These are phyloP conservation scores for Virgularia gustaviana DNA, from an alignment of 92 coral and sea anemone genomes.

Conservation along the genomic window DNA sequence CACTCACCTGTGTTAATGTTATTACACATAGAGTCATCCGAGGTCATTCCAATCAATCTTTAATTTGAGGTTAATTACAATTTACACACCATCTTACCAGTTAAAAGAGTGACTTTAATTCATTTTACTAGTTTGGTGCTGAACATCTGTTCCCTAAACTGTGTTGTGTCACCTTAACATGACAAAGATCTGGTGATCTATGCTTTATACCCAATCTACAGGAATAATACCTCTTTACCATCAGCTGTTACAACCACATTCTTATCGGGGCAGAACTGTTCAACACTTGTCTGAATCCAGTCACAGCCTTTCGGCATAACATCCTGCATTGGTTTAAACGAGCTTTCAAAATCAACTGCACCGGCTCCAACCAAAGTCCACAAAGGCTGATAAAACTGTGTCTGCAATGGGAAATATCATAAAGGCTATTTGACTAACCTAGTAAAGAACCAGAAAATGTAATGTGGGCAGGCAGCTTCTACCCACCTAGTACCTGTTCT, in stretches of 20 bases:
- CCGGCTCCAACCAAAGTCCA: constrained; percentile 99
- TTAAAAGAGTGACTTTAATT: constrained; percentile 2
- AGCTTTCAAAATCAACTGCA: constrained; percentile 60
- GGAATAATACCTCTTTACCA: constrained; percentile 73
- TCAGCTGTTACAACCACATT: constrained; percentile 71
- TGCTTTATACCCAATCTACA: background rate
- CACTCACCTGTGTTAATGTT: too few species aligned
- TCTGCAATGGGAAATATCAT: too few species aligned
- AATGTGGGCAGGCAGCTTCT: background rate
- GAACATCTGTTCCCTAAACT: too few species aligned
- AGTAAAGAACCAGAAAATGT: background rate
- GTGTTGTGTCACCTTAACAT: too few species aligned
- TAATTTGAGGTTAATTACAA: too few species aligned
- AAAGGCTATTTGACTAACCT: background rate
- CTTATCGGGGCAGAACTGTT: constrained; percentile 65
- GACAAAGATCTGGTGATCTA: background rate
- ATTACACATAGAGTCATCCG: too few species aligned
- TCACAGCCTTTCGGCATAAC: constrained; percentile 65
- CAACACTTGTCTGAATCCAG: constrained; percentile 71
- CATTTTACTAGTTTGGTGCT: background rate
- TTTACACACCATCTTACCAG: too few species aligned
- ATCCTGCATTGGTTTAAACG: constrained; percentile 61
- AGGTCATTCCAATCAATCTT: too few species aligned
- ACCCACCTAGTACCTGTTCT: background rate
- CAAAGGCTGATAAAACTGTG: constrained; percentile 89